Evolutionary conservation across 2,113 vertebrate species (phyloP), one percentile per base, ranked within the genome.

Genomic region (Cephalopholis sonnerati): DNA sequence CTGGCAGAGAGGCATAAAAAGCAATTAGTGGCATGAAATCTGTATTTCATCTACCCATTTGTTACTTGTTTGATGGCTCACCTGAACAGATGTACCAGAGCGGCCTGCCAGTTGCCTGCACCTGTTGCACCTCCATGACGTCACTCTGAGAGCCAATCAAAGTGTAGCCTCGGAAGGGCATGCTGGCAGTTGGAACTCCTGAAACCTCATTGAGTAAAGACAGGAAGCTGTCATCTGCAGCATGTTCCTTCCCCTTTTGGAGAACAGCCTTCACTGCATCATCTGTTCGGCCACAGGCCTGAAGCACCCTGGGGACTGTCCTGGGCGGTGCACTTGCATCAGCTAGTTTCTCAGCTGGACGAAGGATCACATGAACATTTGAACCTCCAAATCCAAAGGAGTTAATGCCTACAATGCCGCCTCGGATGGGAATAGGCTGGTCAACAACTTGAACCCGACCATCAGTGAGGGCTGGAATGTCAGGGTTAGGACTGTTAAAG

Each of bases 41-140:
- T 36, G 41, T 12, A 44, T 44, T 44, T 44, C 32, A 36, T 44
- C 41, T 12, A 44, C 11, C 41, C 10, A 9, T 44, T 44, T 44
- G 41, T 44, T 44, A 44, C 10, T 44, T 44, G 41, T 44, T 44
- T 48, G 62, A 32, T 22, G 2, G 64, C 87, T 93, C 89, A 99
- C 98, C 98, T 79, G 98, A 98, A 79, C 97, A 99, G 89, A 99
- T 89, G 89, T 97, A 99, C 98, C 98, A 99, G 17, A 99, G 93
- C 0, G 97, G 97, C 63, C 97, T 94, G 69, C 86, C 82, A 22
- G 95, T 48, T 0, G 94, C 32, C 4, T 95, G 93, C 8, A 89
- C 93, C 80, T 95, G 95, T 89, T 97, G 96, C 68, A 98, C 83
- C 68, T 98, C 97, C 22, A 48, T 91, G 51, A 91, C 1, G 1